A percentile compares a stretch with the other conserved stretches of the same genome.
phyloP scores from a whole-genome alignment of 1,140 invertebrate genomes.

The Hyles euphorbiae region DNA sequence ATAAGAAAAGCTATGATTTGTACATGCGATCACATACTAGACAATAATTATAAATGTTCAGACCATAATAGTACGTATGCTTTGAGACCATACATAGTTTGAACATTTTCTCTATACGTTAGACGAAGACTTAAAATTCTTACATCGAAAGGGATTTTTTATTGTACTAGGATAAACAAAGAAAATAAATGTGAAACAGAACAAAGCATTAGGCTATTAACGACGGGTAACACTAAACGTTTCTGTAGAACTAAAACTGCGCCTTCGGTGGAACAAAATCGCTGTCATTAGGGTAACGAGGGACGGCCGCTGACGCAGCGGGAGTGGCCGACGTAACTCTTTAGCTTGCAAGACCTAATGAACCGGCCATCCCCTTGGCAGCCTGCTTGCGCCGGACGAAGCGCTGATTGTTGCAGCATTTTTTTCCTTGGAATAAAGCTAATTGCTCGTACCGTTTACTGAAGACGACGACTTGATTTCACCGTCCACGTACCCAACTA shows the following conservation, averaged over 20 bases:
- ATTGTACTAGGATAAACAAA: slow-evolving; percentile 15
- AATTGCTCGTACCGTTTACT: slow-evolving; percentile 1
- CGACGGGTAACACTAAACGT: slow-evolving; percentile 40
- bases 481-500: too few species aligned
- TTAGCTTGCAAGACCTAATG: slow-evolving; percentile 54
- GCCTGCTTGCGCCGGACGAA: slow-evolving; percentile 24
- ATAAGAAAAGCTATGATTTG: too few species aligned
- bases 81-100: too few species aligned
- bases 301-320: slow-evolving; percentile 47
- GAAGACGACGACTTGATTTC: too few species aligned
- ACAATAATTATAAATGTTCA: too few species aligned
- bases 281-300: slow-evolving; percentile 70
- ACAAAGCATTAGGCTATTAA: slow-evolving; percentile 43
- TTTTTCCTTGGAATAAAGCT: slow-evolving; percentile 13
- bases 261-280: slow-evolving; percentile 58
- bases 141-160: too few species aligned
- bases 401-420: slow-evolving; percentile 23
- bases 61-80: too few species aligned
- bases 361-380: slow-evolving; percentile 48
- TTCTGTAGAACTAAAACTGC: slow-evolving; percentile 52
- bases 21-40: too few species aligned
- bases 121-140: too few species aligned
- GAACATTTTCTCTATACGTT: too few species aligned
- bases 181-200: slow-evolving; percentile 36
- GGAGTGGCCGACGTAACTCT: slow-evolving; percentile 40